These are phyloP conservation scores for Elachura formosa DNA, from an alignment of 2,113 vertebrate species.

Conservation along the genomic window DNA sequence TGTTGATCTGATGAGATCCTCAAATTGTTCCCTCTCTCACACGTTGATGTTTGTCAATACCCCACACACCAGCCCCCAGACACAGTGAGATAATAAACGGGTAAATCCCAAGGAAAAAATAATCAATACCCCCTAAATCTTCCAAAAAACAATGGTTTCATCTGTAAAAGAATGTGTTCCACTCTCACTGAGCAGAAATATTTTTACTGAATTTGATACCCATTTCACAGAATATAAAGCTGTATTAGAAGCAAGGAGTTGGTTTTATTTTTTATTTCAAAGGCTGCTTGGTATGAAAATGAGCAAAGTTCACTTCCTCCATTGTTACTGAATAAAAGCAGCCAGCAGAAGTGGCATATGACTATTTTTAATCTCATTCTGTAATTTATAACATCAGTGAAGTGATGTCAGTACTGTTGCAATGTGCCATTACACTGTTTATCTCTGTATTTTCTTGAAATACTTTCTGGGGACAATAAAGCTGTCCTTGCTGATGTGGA, in stretches of 20 bases:
- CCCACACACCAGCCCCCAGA: neutral
- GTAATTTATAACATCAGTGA: neutral
- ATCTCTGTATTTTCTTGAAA: constrained; percentile 20
- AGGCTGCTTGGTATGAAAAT: neutral
- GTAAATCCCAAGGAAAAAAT: neutral
- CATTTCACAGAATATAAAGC: neutral
- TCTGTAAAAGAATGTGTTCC: neutral
- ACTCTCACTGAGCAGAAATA: neutral
- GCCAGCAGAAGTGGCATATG: neutral
- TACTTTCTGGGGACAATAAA: neutral
- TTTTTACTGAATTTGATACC: neutral
- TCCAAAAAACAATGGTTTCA: neutral
- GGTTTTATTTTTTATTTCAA: neutral
- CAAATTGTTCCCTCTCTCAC: neutral
- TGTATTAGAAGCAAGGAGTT: neutral
- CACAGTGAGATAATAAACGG: neutral
- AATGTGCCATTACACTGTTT: neutral
- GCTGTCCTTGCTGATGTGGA: neutral
- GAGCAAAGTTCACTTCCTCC: neutral
- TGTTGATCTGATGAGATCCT: neutral
- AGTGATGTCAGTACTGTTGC: neutral
- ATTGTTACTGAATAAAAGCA: neutral
- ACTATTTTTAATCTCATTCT: neutral
- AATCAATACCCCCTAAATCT: neutral
- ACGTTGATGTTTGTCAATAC: neutral